Evolutionary conservation across 2,797 vertebrate species (phyloP).

Genomic region (Chloroceryle inda): DNA sequence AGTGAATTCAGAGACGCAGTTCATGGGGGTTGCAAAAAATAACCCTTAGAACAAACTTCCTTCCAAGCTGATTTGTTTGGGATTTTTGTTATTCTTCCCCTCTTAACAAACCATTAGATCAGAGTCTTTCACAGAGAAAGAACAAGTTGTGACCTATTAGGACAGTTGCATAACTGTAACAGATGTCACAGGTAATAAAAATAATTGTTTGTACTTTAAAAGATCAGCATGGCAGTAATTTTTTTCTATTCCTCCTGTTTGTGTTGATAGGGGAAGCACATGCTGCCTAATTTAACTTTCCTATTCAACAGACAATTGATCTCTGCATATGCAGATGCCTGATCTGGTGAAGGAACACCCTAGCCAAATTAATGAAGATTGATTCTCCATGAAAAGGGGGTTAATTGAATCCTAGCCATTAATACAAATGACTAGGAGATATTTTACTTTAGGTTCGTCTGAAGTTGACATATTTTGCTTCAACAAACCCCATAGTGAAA

Average conservation of each 20-base stretch:
- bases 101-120: background rate
- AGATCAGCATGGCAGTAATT: background rate
- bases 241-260: slow-evolving; percentile 58
- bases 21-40: background rate
- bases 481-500: slow-evolving; percentile 59
- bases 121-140: background rate
- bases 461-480: slow-evolving; percentile 60
- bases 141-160: background rate
- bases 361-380: slow-evolving; percentile 76
- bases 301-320: slow-evolving; percentile 61
- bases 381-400: slow-evolving; percentile 74
- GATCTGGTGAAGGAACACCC: slow-evolving; percentile 76
- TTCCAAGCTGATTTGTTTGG: background rate
- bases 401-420: slow-evolving; percentile 77
- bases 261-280: background rate
- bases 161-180: background rate
- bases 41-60: background rate
- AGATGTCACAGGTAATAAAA: slow-evolving; percentile 16
- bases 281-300: background rate
- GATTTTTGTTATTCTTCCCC: background rate
- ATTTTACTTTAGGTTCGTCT: slow-evolving; percentile 68
- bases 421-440: slow-evolving; percentile 59
- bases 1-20: background rate
- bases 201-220: background rate
- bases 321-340: background rate